These are phyloP conservation scores for Odocoileus hemionus DNA, from an alignment of 2,113 vertebrate genomes.

Conservation along the genomic window DNA sequence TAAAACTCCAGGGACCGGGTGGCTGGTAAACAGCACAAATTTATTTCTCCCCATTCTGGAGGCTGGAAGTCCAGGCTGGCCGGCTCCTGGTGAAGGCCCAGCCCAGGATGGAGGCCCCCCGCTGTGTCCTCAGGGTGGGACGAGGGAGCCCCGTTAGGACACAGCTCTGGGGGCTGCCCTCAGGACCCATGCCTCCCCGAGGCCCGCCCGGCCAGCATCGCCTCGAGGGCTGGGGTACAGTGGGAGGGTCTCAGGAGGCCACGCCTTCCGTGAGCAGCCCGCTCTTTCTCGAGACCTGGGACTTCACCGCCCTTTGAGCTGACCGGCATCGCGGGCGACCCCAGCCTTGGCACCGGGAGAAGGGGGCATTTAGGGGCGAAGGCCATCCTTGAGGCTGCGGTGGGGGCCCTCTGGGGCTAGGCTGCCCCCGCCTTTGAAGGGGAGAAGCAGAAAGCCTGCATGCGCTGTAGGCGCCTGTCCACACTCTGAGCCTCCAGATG, in stretches of 20 bases:
- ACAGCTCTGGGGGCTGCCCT: not conserved
- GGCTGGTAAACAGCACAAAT: not conserved
- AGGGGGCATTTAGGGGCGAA: not conserved
- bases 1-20: not conserved
- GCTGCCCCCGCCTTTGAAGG: not conserved
- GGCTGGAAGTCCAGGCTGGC: rapidly evolving
- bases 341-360: not conserved
- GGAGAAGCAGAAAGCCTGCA: not conserved
- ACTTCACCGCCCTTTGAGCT: not conserved
- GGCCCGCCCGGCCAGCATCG: not conserved
- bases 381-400: not conserved
- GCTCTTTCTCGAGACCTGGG: not conserved
- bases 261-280: rapidly evolving
- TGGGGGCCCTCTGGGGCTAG: not conserved
- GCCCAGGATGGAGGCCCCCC: not conserved
- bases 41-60: not conserved
- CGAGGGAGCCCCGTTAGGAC: not conserved
- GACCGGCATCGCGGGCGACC: rapidly evolving
- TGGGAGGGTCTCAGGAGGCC: rapidly evolving
- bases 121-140: not conserved
- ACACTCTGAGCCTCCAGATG: rapidly evolving
- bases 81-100: rapidly evolving
- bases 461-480: rapidly evolving
- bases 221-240: not conserved
- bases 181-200: not conserved